Conservation (phyloP, 2,797 vertebrate genomes). For the Bucorvus abyssinicus region DNA sequence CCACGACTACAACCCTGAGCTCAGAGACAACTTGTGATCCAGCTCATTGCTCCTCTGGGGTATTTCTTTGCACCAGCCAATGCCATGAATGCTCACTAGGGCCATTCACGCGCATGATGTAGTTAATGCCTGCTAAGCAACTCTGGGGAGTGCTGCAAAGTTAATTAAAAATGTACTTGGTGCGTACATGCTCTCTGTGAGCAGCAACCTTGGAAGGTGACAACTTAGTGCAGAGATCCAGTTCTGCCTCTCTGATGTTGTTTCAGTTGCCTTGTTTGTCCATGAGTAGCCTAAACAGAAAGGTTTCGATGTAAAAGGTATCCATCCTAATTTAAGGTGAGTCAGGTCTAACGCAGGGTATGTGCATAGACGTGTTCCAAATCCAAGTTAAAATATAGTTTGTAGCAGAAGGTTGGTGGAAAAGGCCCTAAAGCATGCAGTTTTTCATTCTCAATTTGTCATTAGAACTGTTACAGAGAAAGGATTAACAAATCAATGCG, state of each 20-base stretch:
- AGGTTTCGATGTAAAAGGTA: background rate
- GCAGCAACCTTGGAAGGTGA: background rate
- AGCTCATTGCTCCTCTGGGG: background rate
- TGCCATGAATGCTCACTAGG: background rate
- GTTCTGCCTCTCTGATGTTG: background rate
- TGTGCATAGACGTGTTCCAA: background rate
- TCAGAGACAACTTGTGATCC: background rate
- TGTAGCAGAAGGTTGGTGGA: slow-evolving; percentile 3
- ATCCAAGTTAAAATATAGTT: background rate
- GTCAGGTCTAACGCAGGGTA: background rate
- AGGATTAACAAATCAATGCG: slow-evolving; percentile 64
- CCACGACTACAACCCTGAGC: background rate
- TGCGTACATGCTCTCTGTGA: background rate
- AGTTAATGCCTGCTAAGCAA: background rate
- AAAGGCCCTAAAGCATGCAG: slow-evolving; percentile 13
- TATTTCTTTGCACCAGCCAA: background rate
- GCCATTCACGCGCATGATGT: background rate
- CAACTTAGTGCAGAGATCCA: background rate
- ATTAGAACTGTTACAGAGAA: slow-evolving; percentile 52
- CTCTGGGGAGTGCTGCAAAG: background rate
- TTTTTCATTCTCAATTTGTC: slow-evolving; percentile 51
- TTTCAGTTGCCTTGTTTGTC: background rate
- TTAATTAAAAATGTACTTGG: background rate
- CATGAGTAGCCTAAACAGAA: background rate
- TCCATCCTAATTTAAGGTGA: background rate